Percentiles rank a stretch among this genome's conserved stretches.
phyloP scores from a whole-genome alignment of 2,888 invertebrate genomes.

The Oscheius sp. region DNA sequence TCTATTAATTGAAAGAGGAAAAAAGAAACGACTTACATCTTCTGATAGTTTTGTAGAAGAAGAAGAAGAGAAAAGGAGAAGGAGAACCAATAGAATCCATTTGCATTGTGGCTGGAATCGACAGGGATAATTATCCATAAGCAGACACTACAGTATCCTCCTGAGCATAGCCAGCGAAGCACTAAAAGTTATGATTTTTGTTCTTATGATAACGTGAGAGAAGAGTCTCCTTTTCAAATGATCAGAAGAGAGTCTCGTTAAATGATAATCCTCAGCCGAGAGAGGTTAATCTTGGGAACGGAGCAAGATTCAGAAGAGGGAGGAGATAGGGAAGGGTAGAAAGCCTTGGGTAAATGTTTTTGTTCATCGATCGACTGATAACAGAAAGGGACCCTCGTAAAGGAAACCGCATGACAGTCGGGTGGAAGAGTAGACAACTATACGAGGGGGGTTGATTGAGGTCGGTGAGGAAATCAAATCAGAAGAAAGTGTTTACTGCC shows the following conservation, averaged over 20 bases:
- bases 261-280: too few relatives aligned
- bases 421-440: neutral
- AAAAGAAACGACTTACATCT: slow-evolving; percentile 8
- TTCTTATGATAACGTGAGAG: too few relatives aligned
- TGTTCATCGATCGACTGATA: slow-evolving; percentile 19
- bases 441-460: slow-evolving; percentile 6
- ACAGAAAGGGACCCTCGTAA: neutral
- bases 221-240: too few relatives aligned
- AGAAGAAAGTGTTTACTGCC: slow-evolving; percentile 22
- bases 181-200: neutral
- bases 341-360: slow-evolving; percentile 25
- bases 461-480: slow-evolving; percentile 8
- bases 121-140: slow-evolving; percentile 8
- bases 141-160: slow-evolving; percentile 13
- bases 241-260: too few relatives aligned
- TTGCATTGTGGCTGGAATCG: slow-evolving; percentile 13
- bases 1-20: neutral
- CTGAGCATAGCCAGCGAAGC: slow-evolving; percentile 22
- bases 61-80: slow-evolving; percentile 7
- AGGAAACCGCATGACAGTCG: slow-evolving; percentile 13
- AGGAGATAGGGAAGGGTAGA: too few relatives aligned
- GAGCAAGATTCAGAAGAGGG: too few relatives aligned
- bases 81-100: slow-evolving; percentile 15
- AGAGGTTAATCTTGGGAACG: too few relatives aligned
- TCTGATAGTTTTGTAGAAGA: slow-evolving; percentile 2